Evolutionary conservation across 2,113 vertebrate species (phyloP), one percentile per base, ranked within the genome.

Genomic region (Telmatochromis brachygnathus): DNA sequence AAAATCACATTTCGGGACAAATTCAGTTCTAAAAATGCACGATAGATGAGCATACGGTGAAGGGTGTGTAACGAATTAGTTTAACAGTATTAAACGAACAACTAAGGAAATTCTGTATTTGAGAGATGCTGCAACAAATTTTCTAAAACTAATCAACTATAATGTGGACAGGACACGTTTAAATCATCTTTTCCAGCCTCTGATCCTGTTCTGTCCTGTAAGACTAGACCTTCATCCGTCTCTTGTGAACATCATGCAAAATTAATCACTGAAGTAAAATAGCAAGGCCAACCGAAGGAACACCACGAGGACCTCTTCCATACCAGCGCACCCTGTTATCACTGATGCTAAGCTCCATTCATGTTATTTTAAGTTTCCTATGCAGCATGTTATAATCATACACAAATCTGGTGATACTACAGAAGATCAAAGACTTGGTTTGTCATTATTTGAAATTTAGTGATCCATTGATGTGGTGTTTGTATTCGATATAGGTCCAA

Each of bases 271-370:
- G 0, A 4, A 19, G 49, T 7, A 12, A 17, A 56, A 19, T 1
- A 51, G 28, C 15, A n/a, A 47, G 26, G 62, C 17, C 6, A 39
- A 54, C 7, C 6, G 7, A 23, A 28, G 73, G 15, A 6, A 45
- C 70, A 8, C 9, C 28, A 11, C 3, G 4, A 19, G 21, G 42
- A 79, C 23, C 5, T 47, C 42, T 75, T 73, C 68, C 70, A 30
- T 0, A 42, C 4, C 5, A 65, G 53, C 7, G 35, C 70, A 70
- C 0, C 45, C 42, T 17, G 68, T 26, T 23, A 73, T 17, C 3
- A 26, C 13, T 0, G n/a, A 0, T 0, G 35, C 37, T n/a, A 30
- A 77, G 14, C 23, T 75, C 9, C 9, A 75, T 17, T 73, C 21
- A 1, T 73, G 2, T 75, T 19, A 75, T 28, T 7, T 10, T 7